Conservation (phyloP, 1,140 invertebrate species). For the Phenacoccus solenopsis region DNA sequence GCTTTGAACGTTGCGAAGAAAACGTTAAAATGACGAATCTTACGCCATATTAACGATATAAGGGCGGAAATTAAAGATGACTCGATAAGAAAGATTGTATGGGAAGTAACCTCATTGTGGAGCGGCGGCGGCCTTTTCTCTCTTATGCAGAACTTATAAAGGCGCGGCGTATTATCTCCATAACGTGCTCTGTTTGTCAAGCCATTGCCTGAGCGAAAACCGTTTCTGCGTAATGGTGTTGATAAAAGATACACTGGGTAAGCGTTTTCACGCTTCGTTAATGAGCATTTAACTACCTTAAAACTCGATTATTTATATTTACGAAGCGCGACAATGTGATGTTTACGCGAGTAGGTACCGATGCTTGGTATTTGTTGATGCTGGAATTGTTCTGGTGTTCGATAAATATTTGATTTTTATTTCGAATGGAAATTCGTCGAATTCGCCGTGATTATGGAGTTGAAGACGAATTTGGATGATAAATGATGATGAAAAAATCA, state of each 20-base stretch:
- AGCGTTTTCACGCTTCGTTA: neutral
- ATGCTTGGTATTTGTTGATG: neutral
- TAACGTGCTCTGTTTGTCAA: slow-evolving; percentile 1
- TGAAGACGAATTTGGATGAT: too few species aligned
- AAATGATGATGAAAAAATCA: too few species aligned
- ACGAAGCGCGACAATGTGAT: neutral
- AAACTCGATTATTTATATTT: slow-evolving; percentile 3
- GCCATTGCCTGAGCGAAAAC: neutral
- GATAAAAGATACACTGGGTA: neutral
- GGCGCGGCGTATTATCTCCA: neutral
- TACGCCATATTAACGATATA: slow-evolving; percentile 2
- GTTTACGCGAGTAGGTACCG: neutral
- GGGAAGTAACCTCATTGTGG: neutral
- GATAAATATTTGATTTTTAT: too few species aligned
- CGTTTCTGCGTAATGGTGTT: neutral
- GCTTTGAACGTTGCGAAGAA: neutral
- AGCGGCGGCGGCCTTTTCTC: neutral
- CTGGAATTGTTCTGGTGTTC: too few species aligned
- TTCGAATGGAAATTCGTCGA: too few species aligned
- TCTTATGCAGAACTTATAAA: neutral
- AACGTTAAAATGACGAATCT: slow-evolving; percentile 2
- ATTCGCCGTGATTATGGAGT: too few species aligned
- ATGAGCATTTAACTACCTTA: neutral
- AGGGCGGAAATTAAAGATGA: neutral
- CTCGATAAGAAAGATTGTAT: neutral